These are phyloP conservation scores for Leistus spinibarbis DNA, from an alignment of 2,888 invertebrate genomes.

Conservation along the genomic window DNA sequence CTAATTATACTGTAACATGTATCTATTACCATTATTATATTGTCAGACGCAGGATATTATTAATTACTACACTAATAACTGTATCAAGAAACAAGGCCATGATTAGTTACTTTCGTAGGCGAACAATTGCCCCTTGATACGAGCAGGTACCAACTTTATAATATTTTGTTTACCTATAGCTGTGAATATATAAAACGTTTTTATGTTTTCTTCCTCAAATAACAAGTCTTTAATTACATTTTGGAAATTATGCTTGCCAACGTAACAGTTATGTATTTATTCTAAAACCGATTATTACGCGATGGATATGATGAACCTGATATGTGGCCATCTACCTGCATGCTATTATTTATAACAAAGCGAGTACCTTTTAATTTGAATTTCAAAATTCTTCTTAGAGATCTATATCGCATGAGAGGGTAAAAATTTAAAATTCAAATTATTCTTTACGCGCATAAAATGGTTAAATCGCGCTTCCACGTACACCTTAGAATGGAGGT, in stretches of 20 bases:
- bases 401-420: not conserved
- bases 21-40: not conserved
- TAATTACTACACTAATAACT: not conserved
- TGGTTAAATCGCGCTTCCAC: not conserved
- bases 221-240: too few relatives aligned
- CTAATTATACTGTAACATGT: not conserved
- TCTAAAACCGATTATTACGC: too few relatives aligned
- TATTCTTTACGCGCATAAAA: not conserved
- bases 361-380: not conserved
- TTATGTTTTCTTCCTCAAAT: too few relatives aligned
- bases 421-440: not conserved
- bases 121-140: too few relatives aligned
- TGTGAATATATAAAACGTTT: too few relatives aligned
- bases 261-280: too few relatives aligned
- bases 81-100: not conserved
- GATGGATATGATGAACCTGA: too few relatives aligned
- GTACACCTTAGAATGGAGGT: not conserved
- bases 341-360: not conserved
- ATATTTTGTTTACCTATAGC: too few relatives aligned
- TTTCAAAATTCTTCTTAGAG: not conserved
- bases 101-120: not conserved
- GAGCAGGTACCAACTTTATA: too few relatives aligned
- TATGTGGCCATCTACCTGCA: too few relatives aligned
- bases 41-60: not conserved
- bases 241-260: too few relatives aligned